Base-by-base conservation (phyloP, 2,888 invertebrate species). In the Eristalis arbustorum region DNA sequence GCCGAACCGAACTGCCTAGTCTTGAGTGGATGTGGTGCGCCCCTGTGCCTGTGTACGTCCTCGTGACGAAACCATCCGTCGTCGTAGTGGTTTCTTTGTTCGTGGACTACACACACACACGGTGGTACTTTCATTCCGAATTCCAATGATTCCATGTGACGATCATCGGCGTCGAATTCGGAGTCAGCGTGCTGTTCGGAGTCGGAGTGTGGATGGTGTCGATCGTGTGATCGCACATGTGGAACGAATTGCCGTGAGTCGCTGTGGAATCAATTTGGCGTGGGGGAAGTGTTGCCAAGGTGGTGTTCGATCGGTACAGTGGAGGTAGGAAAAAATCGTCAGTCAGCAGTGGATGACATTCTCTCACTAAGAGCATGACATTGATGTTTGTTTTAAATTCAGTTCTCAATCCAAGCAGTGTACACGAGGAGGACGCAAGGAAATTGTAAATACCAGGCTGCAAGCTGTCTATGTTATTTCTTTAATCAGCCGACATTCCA, bases 101-200 rank as follows among this genome's bases (percentile, higher is more conserved):
- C 56, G 22, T 14, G 31, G 49, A 5, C 66, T 61, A n/a, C 56
- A 72, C 76, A 67, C 84, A 59, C 23, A 25, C 25, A n/a, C 13
- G 59, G 23, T 0, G 14, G 59, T 1, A 59, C 23, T 10, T 25
- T 13, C 18, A 34, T 57, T 67, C 61, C 11, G 67, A 84, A 80
- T 84, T 80, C 84, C 80, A 67, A 61, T 68, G 68, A 64, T 80
- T 84, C 80, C 80, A 42, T 56, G 72, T 18, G 49, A n/a, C 23
- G 64, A 68, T 63, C 62, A 23, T 62, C 28, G 22, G n/a, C 28
- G 63, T 31, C 14, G 14, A 6, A 11, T 25, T 59, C 59, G 59
- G 59, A 59, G 14, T 59, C 13, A 6, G 14, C 2, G 8, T 18
- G n/a, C 18, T 49, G 8, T 6, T 18, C 49, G 8, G 18, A 18